Percentiles rank a stretch among this genome's conserved stretches.
Evolutionary conservation across 2,113 vertebrate species (phyloP).

Genomic region (Ceuthmochares aereus): DNA sequence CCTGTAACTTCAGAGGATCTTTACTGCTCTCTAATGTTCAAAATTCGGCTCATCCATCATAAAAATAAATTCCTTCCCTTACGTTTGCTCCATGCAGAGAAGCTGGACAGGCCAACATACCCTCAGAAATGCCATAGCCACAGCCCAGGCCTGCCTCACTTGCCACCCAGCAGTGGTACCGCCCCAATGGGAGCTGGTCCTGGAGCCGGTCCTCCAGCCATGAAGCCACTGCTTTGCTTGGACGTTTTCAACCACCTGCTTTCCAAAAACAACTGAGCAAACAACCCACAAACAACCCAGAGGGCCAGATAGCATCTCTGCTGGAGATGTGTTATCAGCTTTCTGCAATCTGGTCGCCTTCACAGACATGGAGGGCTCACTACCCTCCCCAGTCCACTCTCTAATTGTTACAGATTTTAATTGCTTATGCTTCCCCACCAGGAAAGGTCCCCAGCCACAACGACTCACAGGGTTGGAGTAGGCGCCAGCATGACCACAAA

Average conservation of each 20-base stretch:
- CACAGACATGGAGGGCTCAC: fast-evolving
- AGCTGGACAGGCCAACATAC: not conserved
- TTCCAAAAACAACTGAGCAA: not conserved
- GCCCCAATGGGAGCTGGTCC: fast-evolving
- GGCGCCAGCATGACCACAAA: not conserved
- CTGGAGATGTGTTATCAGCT: not conserved
- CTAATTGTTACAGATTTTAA: not conserved
- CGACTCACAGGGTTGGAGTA: fast-evolving
- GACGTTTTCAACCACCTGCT: not conserved
- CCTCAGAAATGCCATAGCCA: not conserved
- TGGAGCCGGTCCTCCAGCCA: not conserved
- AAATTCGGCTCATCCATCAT: not conserved
- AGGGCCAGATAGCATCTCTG: not conserved
- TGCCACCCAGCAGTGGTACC: not conserved
- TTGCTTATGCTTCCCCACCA: not conserved
- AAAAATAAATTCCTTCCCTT: not conserved
- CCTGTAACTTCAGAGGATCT: not conserved
- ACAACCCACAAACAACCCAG: fast-evolving
- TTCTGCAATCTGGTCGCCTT: not conserved
- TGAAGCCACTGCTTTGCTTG: not conserved
- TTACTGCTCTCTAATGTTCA: not conserved
- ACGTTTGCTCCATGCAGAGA: not conserved
- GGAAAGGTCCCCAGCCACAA: not conserved
- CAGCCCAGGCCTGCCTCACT: not conserved
- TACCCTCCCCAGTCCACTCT: not conserved